Evolutionary conservation across 2,888 invertebrate species (phyloP).

Genomic region (Idaea dimidiata): DNA sequence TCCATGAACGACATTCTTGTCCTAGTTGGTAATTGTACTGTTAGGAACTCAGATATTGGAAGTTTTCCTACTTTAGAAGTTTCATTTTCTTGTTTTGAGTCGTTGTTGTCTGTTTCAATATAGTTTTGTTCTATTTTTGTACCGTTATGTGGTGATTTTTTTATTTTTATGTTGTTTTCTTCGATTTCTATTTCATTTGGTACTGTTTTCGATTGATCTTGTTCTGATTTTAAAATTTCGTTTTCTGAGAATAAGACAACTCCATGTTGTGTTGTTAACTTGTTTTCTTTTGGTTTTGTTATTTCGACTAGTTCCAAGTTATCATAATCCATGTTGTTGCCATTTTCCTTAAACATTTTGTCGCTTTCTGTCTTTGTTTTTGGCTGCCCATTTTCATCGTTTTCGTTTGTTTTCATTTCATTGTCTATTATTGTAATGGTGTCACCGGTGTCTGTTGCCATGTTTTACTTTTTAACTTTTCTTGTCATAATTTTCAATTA

Average conservation of each 20-base stretch:
- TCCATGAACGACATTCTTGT: conserved; percentile 84
- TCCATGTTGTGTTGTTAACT: background rate
- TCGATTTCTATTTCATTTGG: conserved; percentile 9
- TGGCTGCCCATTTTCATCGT: conserved; percentile 7
- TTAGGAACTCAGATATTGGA: conserved; percentile 23
- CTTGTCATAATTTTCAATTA: conserved; percentile 2
- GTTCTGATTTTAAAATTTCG: conserved; percentile 20
- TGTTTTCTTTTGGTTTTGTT: conserved; percentile 12
- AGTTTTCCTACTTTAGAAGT: background rate
- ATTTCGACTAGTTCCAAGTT: conserved; percentile 19
- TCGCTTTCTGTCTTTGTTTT: conserved; percentile 8
- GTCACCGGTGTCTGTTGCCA: conserved; percentile 18
- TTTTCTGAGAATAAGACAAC: conserved; percentile 9
- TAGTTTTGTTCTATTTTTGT: background rate
- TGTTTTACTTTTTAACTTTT: conserved; percentile 15
- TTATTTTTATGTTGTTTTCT: conserved; percentile 14
- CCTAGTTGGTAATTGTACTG: conserved; percentile 37
- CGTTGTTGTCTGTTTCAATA: background rate
- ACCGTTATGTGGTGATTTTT: conserved; percentile 2
- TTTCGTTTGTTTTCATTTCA: conserved; percentile 8
- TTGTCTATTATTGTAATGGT: background rate
- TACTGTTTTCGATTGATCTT: background rate
- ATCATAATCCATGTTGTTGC: conserved; percentile 18
- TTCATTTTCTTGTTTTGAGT: conserved; percentile 8
- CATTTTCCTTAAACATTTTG: conserved; percentile 23